These are phyloP conservation scores for Polyergus mexicanus DNA, from an alignment of 1,140 invertebrate species.

Conservation along the genomic window DNA sequence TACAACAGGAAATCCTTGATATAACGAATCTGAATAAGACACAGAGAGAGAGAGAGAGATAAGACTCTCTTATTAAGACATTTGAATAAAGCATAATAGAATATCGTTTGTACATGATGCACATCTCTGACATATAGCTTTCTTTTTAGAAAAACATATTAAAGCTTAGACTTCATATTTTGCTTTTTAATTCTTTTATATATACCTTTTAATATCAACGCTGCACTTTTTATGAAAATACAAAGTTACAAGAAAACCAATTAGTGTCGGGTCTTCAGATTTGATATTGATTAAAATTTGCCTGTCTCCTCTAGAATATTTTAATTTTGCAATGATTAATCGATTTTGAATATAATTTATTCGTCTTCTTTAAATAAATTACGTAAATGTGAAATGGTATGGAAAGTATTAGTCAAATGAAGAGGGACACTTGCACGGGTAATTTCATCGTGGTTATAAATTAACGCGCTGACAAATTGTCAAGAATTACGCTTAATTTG, in stretches of 20 bases:
- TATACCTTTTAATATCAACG: neutral
- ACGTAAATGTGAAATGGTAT: neutral
- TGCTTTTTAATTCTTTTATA: neutral
- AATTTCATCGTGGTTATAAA: conserved; percentile 11
- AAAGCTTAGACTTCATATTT: neutral
- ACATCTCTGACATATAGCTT: neutral
- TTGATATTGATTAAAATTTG: neutral
- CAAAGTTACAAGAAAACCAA: neutral
- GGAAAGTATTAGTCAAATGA: conserved; percentile 12
- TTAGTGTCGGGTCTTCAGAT: neutral
- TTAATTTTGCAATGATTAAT: neutral
- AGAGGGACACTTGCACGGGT: neutral
- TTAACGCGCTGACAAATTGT: conserved; percentile 13
- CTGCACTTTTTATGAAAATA: too few species aligned
- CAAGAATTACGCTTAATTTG: conserved; percentile 39
- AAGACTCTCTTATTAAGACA: neutral
- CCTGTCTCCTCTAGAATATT: neutral
- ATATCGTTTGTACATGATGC: neutral
- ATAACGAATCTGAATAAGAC: neutral
- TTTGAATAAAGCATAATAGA: neutral
- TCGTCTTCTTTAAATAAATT: neutral
- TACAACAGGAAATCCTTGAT: neutral
- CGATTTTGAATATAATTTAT: neutral
- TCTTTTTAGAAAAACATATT: neutral
- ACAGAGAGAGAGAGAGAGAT: neutral